Conservation (phyloP, 35 echinoderm and acorn worm genomes). For the Apostichopus californicus region DNA sequence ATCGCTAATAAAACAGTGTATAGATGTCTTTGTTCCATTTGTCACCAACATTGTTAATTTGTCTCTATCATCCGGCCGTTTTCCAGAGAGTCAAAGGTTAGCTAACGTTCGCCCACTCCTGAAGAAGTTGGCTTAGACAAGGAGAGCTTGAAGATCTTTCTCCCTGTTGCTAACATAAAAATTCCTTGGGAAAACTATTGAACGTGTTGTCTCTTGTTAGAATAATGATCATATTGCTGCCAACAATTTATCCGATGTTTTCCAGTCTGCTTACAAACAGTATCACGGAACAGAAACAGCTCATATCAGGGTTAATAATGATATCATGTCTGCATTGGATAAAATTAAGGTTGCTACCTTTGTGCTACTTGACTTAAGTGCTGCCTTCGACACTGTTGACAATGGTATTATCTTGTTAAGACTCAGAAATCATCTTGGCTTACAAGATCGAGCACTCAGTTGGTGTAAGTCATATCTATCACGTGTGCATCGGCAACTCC, state of each 20-base stretch:
- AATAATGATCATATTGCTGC: slow-evolving; percentile 10
- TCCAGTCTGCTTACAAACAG: slow-evolving; percentile 50
- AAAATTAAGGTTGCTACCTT: slow-evolving; percentile 36
- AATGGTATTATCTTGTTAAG: not conserved
- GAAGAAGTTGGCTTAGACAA: slow-evolving; percentile 11
- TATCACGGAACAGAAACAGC: slow-evolving; percentile 66
- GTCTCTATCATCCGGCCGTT: not conserved
- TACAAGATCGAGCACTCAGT: too few species aligned
- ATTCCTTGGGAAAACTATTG: slow-evolving; percentile 40
- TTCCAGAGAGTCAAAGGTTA: slow-evolving; percentile 6
- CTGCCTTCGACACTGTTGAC: too few species aligned
- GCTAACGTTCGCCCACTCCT: not conserved
- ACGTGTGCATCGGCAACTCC: slow-evolving; percentile 1
- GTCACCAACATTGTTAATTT: slow-evolving; percentile 41
- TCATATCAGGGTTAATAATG: slow-evolving; percentile 49
- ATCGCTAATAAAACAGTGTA: slow-evolving; percentile 47
- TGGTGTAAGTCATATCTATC: slow-evolving; percentile 37
- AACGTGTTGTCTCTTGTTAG: slow-evolving; percentile 34
- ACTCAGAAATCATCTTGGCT: not conserved
- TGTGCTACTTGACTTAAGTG: too few species aligned
- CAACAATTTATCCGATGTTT: slow-evolving; percentile 37
- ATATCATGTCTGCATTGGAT: slow-evolving; percentile 57
- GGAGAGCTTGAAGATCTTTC: not conserved
- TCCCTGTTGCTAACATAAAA: slow-evolving; percentile 27
- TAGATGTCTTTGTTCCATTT: slow-evolving; percentile 49